These are phyloP conservation scores for Aphaenogaster ashmeadi DNA, from an alignment of 1,140 invertebrate species.

Conservation along the genomic window DNA sequence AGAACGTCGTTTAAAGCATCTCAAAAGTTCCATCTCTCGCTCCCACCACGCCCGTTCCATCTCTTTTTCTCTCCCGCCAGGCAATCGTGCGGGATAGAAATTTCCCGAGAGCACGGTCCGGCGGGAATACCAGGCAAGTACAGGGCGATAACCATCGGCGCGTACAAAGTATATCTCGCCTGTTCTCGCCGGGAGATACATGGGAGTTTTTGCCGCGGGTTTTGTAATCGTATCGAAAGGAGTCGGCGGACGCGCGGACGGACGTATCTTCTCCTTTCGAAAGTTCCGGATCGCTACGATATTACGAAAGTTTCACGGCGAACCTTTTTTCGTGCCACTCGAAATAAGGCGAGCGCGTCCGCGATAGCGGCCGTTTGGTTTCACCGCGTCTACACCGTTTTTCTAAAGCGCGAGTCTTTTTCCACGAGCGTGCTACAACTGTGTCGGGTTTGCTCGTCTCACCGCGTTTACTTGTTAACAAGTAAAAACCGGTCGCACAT, in stretches of 20 bases:
- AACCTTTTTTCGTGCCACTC: constrained; percentile 13
- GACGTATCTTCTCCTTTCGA: constrained; percentile 45
- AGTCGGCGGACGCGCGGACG: neutral
- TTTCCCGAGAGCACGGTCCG: constrained; percentile 55
- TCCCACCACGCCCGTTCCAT: neutral
- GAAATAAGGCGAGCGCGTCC: constrained; percentile 19
- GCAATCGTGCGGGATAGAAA: constrained; percentile 55
- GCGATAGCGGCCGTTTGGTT: neutral
- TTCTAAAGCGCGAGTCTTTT: neutral
- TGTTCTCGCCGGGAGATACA: constrained; percentile 34
- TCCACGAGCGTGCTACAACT: neutral
- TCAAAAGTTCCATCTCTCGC: constrained; percentile 36
- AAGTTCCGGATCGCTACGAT: constrained; percentile 40
- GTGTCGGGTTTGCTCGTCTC: neutral
- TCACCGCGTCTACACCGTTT: neutral
- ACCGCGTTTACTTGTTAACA: neutral
- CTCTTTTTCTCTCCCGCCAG: constrained; percentile 15
- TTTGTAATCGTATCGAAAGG: constrained; percentile 38
- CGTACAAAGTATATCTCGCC: constrained; percentile 42
- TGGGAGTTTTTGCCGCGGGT: constrained; percentile 41
- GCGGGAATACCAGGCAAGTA: constrained; percentile 27
- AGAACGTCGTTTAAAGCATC: constrained; percentile 44
- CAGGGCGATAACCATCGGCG: constrained; percentile 52
- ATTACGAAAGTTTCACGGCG: constrained; percentile 40
- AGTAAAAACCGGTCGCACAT: constrained; percentile 12